Evolutionary conservation across 2,888 invertebrate genomes (phyloP).

Genomic region (Xylota sylvarum): DNA sequence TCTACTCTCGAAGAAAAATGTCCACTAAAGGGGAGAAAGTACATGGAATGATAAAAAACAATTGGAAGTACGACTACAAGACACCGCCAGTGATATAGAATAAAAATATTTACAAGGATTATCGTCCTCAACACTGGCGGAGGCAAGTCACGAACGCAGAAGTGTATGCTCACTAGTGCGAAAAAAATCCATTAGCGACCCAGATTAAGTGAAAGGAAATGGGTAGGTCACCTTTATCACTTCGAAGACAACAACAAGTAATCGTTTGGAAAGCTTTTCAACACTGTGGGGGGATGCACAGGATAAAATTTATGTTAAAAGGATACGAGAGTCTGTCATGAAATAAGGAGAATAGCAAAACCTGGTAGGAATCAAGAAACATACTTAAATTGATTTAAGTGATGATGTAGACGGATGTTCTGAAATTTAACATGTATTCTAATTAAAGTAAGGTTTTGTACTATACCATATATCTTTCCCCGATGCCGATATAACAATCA

Average conservation of each 20-base stretch:
- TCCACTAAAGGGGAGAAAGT: not conserved
- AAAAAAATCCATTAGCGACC: constrained; percentile 41
- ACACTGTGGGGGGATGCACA: not conserved
- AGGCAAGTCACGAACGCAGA: constrained; percentile 22
- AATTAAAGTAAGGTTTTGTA: no score
- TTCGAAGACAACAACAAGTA: constrained; percentile 2
- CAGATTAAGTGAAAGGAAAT: constrained; percentile 28
- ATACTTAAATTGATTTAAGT: not conserved
- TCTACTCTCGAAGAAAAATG: not conserved
- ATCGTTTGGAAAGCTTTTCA: not conserved
- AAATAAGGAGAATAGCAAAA: not conserved
- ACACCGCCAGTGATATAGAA: not conserved
- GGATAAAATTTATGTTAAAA: not conserved
- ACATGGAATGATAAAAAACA: not conserved
- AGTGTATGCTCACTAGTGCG: constrained; percentile 2
- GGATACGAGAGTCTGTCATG: not conserved
- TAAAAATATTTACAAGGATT: constrained; percentile 3
- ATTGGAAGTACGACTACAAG: not conserved
- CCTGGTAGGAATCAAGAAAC: not conserved
- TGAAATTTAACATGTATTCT: not conserved
- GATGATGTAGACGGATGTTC: not conserved
- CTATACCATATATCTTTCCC: no score
- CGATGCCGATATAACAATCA: no score
- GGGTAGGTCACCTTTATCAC: constrained; percentile 6
- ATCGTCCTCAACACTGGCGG: not conserved